Evolutionary conservation across 2,797 vertebrate genomes (phyloP).

Genomic region (Chelon labrosus): DNA sequence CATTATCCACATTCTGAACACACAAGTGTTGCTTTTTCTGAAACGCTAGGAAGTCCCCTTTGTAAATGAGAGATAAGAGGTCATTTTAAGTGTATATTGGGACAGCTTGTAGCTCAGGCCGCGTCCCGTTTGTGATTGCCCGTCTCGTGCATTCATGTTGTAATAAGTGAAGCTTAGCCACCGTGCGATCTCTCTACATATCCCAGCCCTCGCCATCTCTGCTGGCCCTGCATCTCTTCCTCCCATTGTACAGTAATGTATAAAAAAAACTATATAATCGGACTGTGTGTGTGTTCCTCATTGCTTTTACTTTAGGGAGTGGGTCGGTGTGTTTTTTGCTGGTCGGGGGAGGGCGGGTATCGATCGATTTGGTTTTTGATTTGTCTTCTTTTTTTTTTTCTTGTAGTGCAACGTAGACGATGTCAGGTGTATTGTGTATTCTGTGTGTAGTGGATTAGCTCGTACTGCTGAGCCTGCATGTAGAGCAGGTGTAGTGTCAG

Average conservation of each 20-base stretch:
- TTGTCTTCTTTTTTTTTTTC: constrained; percentile 63
- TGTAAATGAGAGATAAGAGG: constrained; percentile 19
- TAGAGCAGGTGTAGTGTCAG: constrained; percentile 78
- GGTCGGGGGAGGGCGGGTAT: constrained; percentile 26
- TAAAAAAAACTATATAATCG: constrained; percentile 75
- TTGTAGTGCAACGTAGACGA: constrained; percentile 77
- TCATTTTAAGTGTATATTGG: constrained; percentile 32
- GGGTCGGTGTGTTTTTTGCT: constrained; percentile 50
- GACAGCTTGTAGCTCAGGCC: constrained; percentile 48
- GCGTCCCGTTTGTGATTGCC: constrained; percentile 49
- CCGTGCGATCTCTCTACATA: constrained; percentile 57
- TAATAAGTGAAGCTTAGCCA: constrained; percentile 61
- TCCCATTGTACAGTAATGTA: constrained; percentile 84
- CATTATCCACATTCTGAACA: constrained; percentile 23
- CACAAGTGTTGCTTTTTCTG: constrained; percentile 22
- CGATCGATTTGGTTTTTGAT: constrained; percentile 62
- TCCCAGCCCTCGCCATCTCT: constrained; percentile 61
- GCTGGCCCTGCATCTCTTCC: constrained; percentile 63
- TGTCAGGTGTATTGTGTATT: constrained; percentile 76
- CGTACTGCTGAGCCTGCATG: constrained; percentile 76
- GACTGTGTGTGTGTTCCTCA: constrained; percentile 70
- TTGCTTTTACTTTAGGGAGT: constrained; percentile 55
- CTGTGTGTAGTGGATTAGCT: constrained; percentile 80
- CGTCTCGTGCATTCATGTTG: constrained; percentile 66
- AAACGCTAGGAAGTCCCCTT: constrained; percentile 9